Evolutionary conservation across 2,888 invertebrate genomes (phyloP).

Genomic region (Apocheima hispidaria): DNA sequence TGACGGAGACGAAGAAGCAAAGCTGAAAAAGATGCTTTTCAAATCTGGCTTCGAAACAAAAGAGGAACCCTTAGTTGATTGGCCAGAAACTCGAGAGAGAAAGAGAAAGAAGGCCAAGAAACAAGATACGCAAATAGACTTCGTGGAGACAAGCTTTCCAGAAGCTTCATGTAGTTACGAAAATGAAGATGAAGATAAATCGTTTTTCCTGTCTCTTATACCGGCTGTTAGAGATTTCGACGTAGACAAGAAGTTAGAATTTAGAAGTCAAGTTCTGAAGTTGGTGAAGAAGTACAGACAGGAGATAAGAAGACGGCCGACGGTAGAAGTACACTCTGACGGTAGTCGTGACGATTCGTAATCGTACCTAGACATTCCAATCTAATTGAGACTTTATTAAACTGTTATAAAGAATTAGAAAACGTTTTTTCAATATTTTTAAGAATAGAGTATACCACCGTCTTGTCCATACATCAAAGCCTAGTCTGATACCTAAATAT

Average conservation of each 20-base stretch:
- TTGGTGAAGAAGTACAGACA: constrained; percentile 65
- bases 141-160: constrained; percentile 60
- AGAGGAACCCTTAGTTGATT: constrained; percentile 47
- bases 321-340: constrained; percentile 33
- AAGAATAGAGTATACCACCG: too few species aligned
- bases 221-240: constrained; percentile 71
- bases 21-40: constrained; percentile 50
- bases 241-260: constrained; percentile 73
- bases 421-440: not conserved
- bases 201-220: constrained; percentile 73
- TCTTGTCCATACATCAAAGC: too few species aligned
- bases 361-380: not conserved
- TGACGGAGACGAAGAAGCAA: constrained; percentile 55
- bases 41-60: constrained; percentile 49
- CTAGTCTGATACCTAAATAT: too few species aligned
- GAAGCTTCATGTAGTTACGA: constrained; percentile 52
- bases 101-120: constrained; percentile 51
- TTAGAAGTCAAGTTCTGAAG: constrained; percentile 67
- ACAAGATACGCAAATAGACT: constrained; percentile 54
- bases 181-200: constrained; percentile 69
- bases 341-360: constrained; percentile 13
- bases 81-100: constrained; percentile 54
- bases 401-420: not conserved
- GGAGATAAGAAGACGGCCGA: constrained; percentile 34
- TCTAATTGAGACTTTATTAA: not conserved